A percentile compares a stretch with the other conserved stretches of the same genome.
phyloP scores from a whole-genome alignment of 2,797 vertebrate species.

The Galagoides demidoff region DNA sequence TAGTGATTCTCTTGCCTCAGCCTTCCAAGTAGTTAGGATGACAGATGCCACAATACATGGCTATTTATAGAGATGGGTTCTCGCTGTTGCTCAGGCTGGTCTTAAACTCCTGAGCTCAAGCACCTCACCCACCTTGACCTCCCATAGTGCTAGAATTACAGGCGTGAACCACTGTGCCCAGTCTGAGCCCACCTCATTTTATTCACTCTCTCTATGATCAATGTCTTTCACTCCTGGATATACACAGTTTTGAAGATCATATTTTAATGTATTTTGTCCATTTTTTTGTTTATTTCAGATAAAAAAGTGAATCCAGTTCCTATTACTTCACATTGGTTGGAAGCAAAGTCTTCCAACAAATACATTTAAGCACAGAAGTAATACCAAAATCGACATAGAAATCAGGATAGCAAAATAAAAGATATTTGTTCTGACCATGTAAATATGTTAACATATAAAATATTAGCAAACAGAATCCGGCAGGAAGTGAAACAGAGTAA shows the following conservation, averaged over 20 bases:
- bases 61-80: no score
- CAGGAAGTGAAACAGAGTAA: slow-evolving; percentile 21
- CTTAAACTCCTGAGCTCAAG: no score
- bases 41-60: no score
- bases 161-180: no score
- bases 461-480: neutral
- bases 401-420: slow-evolving; percentile 15
- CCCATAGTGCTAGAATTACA: no score
- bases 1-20: no score
- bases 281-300: slow-evolving; percentile 11
- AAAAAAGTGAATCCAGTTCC: slow-evolving; percentile 14
- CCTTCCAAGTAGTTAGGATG: no score
- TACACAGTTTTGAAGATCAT: neutral
- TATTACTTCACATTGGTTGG: neutral
- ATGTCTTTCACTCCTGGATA: neutral
- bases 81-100: no score
- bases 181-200: neutral
- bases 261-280: neutral
- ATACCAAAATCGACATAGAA: slow-evolving; percentile 38
- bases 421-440: neutral
- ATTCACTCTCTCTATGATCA: neutral
- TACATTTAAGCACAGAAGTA: slow-evolving; percentile 29
- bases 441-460: slow-evolving; percentile 27
- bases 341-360: slow-evolving; percentile 36
- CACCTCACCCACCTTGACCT: no score